A percentile compares a stretch with the other conserved stretches of the same genome.
Conservation (phyloP, 2,113 vertebrate species). For the Ceratotherium simum region DNA sequence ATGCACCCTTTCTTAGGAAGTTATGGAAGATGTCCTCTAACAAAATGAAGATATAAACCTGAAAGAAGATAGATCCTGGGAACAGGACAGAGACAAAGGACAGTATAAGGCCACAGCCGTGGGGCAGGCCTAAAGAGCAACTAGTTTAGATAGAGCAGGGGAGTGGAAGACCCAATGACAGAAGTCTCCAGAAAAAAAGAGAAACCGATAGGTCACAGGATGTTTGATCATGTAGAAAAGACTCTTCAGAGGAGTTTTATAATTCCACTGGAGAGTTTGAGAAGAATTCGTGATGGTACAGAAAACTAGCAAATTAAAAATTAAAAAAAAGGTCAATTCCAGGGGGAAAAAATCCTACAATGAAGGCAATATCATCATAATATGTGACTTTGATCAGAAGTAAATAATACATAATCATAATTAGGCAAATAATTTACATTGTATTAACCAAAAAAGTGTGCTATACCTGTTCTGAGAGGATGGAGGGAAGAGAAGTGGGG, state of each 20-base stretch:
- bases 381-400: not conserved
- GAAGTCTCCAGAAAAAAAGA: not conserved
- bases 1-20: not conserved
- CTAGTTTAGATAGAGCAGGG: not conserved
- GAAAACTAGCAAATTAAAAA: constrained; percentile 31
- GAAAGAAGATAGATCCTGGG: not conserved
- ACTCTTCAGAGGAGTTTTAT: not conserved
- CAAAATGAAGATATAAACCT: not conserved
- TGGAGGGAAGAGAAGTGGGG: constrained; percentile 1
- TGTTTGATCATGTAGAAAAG: not conserved
- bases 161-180: not conserved
- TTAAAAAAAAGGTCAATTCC: not conserved
- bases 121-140: not conserved
- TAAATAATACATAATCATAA: constrained; percentile 19
- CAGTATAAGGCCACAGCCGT: not conserved
- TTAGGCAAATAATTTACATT: not conserved
- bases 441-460: constrained; percentile 14
- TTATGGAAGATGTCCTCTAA: not conserved
- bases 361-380: not conserved
- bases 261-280: not conserved
- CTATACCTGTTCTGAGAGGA: constrained; percentile 40
- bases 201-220: not conserved
- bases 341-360: not conserved
- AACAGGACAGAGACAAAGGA: not conserved
- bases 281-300: not conserved